phyloP scores from a whole-genome alignment of 1,140 invertebrate species.

The Triops longicaudatus region DNA sequence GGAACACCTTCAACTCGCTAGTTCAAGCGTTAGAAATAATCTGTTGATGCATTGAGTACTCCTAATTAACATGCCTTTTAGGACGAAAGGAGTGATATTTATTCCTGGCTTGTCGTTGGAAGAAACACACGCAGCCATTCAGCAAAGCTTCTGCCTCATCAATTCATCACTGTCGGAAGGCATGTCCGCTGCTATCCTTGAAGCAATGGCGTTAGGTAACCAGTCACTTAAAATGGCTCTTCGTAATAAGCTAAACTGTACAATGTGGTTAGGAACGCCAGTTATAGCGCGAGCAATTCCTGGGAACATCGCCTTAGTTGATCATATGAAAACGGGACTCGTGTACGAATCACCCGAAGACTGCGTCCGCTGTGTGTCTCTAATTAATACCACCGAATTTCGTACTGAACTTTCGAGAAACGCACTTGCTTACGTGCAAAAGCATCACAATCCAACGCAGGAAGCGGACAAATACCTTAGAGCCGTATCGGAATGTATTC shows the following conservation, averaged over 20 bases:
- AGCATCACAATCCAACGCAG: not conserved
- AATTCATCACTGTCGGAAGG: not conserved
- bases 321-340: not conserved
- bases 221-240: not conserved
- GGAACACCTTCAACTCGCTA: not conserved
- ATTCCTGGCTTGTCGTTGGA: not conserved
- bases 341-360: not conserved
- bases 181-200: not conserved
- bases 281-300: not conserved
- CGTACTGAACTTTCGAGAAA: not conserved
- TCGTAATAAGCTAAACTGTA: not conserved
- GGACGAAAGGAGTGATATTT: not conserved
- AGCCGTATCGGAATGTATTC: not conserved
- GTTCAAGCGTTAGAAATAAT: not conserved
- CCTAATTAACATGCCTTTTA: not conserved
- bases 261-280: not conserved
- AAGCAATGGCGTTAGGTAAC: not conserved
- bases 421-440: not conserved
- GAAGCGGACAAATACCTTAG: not conserved
- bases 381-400: not conserved
- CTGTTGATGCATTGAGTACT: not conserved
- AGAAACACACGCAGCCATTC: not conserved
- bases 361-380: not conserved
- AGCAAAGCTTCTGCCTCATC: not conserved
- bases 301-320: not conserved